phyloP scores from a whole-genome alignment of 1,140 invertebrate species.

The Drosophila subpulchrella region DNA sequence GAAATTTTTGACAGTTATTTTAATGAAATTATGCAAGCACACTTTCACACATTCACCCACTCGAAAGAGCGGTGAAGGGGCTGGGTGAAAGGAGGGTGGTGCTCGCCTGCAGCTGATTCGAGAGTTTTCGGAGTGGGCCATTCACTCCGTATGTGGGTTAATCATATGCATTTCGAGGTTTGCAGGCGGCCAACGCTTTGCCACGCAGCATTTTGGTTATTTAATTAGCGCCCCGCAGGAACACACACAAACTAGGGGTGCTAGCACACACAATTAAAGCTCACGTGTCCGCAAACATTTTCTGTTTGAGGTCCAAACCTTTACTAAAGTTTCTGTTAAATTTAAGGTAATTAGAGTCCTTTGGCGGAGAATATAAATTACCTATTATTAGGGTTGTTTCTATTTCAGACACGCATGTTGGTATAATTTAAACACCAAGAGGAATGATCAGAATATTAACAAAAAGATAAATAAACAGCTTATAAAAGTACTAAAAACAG shows the following conservation, averaged over 20 bases:
- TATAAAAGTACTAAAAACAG: too few species aligned
- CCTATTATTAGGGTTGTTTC: too few species aligned
- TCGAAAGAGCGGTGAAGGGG: slow-evolving; percentile 6
- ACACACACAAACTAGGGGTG: not conserved
- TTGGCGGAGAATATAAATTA: too few species aligned
- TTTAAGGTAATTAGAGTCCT: not conserved
- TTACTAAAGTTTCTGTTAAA: slow-evolving; percentile 2
- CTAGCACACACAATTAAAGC: slow-evolving; percentile 20
- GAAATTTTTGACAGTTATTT: slow-evolving; percentile 82
- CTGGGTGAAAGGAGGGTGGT: not conserved
- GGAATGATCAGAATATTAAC: too few species aligned
- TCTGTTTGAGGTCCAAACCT: slow-evolving; percentile 7
- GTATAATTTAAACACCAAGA: too few species aligned
- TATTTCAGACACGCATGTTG: too few species aligned
- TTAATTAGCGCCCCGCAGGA: slow-evolving; percentile 57
- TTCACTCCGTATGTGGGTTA: slow-evolving; percentile 59
- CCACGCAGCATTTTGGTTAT: slow-evolving; percentile 63
- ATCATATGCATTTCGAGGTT: slow-evolving; percentile 63
- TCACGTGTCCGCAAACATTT: slow-evolving; percentile 26
- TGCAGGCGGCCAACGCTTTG: slow-evolving; percentile 15
- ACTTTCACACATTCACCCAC: slow-evolving; percentile 71
- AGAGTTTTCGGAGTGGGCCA: slow-evolving; percentile 2
- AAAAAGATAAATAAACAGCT: too few species aligned
- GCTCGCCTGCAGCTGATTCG: slow-evolving; percentile 28
- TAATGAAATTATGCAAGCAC: slow-evolving; percentile 80